Percentiles rank a stretch among this genome's conserved stretches.
phyloP scores from a whole-genome alignment of 2,888 invertebrate genomes.

The Monochamus alternatus region DNA sequence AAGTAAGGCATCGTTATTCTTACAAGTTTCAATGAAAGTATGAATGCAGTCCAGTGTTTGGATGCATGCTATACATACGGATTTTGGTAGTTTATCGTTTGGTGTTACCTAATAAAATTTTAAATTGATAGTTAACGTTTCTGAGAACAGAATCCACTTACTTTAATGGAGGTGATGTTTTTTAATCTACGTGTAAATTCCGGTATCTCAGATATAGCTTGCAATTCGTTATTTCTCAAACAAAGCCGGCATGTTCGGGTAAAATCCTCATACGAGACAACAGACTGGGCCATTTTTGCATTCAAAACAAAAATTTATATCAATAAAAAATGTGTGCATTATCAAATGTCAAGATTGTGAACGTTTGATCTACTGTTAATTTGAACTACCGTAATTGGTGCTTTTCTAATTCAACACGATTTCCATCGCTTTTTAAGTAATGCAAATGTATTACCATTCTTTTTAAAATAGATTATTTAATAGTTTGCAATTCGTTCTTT shows the following conservation, averaged over 20 bases:
- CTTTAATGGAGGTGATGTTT: background rate
- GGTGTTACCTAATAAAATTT: background rate
- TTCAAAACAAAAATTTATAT: too few species aligned
- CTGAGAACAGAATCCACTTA: background rate
- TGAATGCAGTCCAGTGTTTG: background rate
- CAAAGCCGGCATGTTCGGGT: background rate
- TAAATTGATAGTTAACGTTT: background rate
- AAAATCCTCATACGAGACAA: constrained; percentile 2
- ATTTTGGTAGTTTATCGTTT: constrained; percentile 3
- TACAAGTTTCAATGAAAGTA: constrained; percentile 1
- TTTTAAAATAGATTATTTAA: too few species aligned
- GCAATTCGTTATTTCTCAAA: background rate
- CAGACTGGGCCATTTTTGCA: background rate
- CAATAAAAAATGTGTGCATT: too few species aligned
- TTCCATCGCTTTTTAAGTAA: too few species aligned
- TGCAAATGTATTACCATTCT: too few species aligned
- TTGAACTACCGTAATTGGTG: too few species aligned
- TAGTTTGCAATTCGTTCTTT: too few species aligned
- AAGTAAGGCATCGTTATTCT: background rate
- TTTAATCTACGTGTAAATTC: background rate
- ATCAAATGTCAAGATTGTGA: too few species aligned
- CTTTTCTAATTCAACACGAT: too few species aligned
- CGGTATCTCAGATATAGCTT: background rate
- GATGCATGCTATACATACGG: background rate
- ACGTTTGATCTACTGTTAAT: too few species aligned